Evolutionary conservation across 2,113 vertebrate species (phyloP), one percentile per base, ranked within the genome.

Genomic region (Tachysurus fulvidraco): DNA sequence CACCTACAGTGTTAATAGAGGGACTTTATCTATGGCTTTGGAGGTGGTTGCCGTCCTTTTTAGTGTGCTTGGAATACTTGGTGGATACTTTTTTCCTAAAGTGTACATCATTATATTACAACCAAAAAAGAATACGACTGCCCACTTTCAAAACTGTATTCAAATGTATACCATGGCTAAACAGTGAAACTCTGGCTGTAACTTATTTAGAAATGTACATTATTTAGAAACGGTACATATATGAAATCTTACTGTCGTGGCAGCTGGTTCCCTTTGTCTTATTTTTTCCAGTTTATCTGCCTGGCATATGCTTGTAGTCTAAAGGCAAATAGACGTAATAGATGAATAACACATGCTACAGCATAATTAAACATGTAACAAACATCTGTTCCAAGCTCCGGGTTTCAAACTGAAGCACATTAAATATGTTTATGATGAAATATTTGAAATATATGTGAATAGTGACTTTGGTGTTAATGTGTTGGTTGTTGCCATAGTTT

Each of bases 61-160:
- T 84, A 95, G 95, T 17, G 93, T 95, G 10, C 83, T 95, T 78
- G 92, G 94, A 25, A 92, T 96, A n/a, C 84, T 94, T 0, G 83
- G 88, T 0, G 95, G 95, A 50, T 96, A 95, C 87, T 96, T 95
- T 81, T 73, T 95, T 16, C 95, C 95, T 16, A 95, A 95, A 90
- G 92, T 95, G 0, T 95, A 94, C 30, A 95, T 96, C 19, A 95
- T 96, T 52, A 73, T 94, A 57, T 54, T 95, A n/a, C 93, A 76
- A 84, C 95, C 95, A 0, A 89, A 95, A 71, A 93, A 94, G 93
- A 95, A 95, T 88, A 95, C 95, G 1, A 88, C 93, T 1, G 89
- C 92, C 5, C 94, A 95, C 90, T 96, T 96, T 88, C 94, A 96
- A 89, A 96, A 95, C 86, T 95, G 94, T 64, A 96, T 96, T 91